phyloP scores from a whole-genome alignment of 2,888 invertebrate genomes.

The Lutraria lutraria region DNA sequence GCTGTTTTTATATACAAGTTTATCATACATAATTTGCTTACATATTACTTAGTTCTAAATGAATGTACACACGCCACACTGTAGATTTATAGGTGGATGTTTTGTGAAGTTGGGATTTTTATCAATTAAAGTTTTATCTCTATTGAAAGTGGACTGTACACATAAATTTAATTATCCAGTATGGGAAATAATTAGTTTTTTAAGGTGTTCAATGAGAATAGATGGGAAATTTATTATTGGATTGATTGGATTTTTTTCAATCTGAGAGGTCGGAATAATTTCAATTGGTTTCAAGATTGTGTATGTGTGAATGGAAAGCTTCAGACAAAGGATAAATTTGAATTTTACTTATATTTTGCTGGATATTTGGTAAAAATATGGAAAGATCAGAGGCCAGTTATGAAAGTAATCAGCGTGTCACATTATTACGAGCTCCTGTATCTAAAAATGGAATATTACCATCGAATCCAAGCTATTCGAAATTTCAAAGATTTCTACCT shows the following conservation, averaged over 20 bases:
- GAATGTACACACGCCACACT: neutral
- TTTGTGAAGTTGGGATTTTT: neutral
- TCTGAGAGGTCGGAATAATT: neutral
- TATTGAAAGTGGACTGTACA: neutral
- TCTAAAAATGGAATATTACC: conserved; percentile 11
- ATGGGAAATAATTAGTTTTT: neutral
- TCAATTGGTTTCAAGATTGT: neutral
- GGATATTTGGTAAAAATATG: neutral
- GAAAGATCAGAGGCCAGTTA: neutral
- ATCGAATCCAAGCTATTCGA: neutral
- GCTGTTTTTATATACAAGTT: neutral
- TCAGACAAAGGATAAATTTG: neutral
- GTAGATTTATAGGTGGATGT: neutral
- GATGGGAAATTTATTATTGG: neutral
- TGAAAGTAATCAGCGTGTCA: conserved; percentile 51
- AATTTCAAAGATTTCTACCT: conserved; percentile 53
- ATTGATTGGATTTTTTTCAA: neutral
- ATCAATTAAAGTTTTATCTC: neutral
- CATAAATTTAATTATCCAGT: neutral
- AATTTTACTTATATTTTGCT: neutral
- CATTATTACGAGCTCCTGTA: conserved; percentile 59
- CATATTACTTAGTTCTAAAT: no score
- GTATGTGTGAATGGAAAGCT: neutral
- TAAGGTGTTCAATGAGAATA: neutral
- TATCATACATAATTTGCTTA: no score